These are phyloP conservation scores for Calephelis nemesis DNA, from an alignment of 1,140 invertebrate genomes.

Conservation along the genomic window DNA sequence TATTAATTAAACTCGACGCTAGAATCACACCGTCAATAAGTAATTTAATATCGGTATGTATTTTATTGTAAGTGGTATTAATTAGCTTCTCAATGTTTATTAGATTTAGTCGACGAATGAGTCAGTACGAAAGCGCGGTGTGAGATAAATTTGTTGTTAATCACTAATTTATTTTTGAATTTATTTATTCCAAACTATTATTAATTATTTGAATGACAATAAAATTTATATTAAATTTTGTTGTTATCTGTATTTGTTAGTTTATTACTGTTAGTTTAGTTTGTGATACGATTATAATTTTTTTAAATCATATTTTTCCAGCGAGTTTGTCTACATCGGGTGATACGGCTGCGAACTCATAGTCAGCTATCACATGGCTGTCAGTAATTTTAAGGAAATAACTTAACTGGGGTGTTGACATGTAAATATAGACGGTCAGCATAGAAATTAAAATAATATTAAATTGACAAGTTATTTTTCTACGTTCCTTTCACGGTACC, in stretches of 20 bases:
- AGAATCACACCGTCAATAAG: conserved; percentile 59
- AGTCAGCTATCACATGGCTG: conserved; percentile 79
- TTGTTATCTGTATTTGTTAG: not conserved
- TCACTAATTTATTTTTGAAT: conserved; percentile 23
- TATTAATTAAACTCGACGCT: conserved; percentile 60
- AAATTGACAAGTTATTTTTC: conserved; percentile 77
- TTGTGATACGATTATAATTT: not conserved
- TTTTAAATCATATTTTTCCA: conserved; percentile 13
- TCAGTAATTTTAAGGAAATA: conserved; percentile 77
- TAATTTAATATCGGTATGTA: conserved; percentile 51
- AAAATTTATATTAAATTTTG: conserved; percentile 17
- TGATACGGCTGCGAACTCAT: conserved; percentile 64
- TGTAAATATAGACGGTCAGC: conserved; percentile 77
- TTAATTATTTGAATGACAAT: conserved; percentile 20
- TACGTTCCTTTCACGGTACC: conserved; percentile 69
- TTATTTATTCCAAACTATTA: conserved; percentile 14
- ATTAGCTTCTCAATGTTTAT: conserved; percentile 78
- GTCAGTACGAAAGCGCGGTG: conserved; percentile 66
- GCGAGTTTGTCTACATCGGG: conserved; percentile 65
- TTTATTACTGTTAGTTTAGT: not conserved
- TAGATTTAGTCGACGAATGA: conserved; percentile 78
- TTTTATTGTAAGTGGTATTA: conserved; percentile 57
- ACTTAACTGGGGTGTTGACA: conserved; percentile 74
- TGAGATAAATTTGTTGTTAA: conserved; percentile 67
- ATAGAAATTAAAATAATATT: conserved; percentile 70